Conservation (phyloP, 2,888 invertebrate genomes). For the Netelia melanura region DNA sequence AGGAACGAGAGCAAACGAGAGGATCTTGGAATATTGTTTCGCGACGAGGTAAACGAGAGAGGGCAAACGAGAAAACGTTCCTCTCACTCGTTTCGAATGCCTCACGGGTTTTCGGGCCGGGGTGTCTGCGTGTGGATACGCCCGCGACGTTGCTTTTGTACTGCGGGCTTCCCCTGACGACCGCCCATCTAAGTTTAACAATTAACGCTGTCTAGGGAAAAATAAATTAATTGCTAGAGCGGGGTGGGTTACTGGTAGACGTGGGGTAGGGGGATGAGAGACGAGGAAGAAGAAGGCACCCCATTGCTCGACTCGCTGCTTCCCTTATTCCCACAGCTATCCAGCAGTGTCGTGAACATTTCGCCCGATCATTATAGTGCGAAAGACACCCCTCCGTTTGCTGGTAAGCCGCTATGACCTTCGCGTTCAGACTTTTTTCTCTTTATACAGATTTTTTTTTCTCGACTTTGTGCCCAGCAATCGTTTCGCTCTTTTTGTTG, state of each 20-base stretch:
- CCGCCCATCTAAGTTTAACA: conserved; percentile 85
- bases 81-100: conserved; percentile 40
- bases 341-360: conserved; percentile 57
- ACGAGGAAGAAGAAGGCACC: conserved; percentile 35
- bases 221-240: conserved; percentile 83
- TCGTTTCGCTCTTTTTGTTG: not conserved
- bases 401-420: conserved; percentile 30
- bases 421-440: too few species aligned
- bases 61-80: conserved; percentile 44
- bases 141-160: conserved; percentile 68
- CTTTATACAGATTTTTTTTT: not conserved
- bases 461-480: not conserved
- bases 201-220: conserved; percentile 82
- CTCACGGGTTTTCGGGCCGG: conserved; percentile 9
- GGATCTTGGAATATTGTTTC: conserved; percentile 19
- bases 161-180: conserved; percentile 78
- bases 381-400: conserved; percentile 20
- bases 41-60: not conserved
- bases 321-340: conserved; percentile 52
- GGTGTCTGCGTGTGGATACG: conserved; percentile 2
- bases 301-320: conserved; percentile 51
- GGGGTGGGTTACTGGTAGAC: conserved; percentile 28
- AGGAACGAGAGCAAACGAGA: conserved; percentile 14
- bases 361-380: conserved; percentile 57
- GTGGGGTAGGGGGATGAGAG: conserved; percentile 1